Evolutionary conservation across 2,888 invertebrate species (phyloP), one percentile per base, ranked within the genome.

Genomic region (Brassicogethes aeneus): DNA sequence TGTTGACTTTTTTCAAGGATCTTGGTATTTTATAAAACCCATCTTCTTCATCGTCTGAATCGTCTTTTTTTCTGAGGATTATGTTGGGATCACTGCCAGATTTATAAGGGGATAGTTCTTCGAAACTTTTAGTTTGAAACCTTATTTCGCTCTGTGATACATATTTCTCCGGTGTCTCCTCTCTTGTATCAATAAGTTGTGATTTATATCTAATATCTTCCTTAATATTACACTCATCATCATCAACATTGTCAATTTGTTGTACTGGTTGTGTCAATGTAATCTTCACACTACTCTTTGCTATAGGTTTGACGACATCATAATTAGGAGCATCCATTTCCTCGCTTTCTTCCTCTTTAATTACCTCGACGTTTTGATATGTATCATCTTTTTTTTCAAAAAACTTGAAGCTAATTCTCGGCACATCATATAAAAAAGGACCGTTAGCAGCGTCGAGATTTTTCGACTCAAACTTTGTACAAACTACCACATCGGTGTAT

Each of bases 391-490:
- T 36, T 36, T 52, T 53, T 16, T 65, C 66, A 44, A 65, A 64
- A 54, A 68, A 68, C 36, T 63, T 64, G 44, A 69, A 69, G 44
- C 65, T 64, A 31, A 69, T 69, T 42, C 58, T 64, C 3, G 69
- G 69, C 13, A 69, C 66, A 39, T 68, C 68, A 42, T 64, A 65
- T 39, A 63, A 61, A 38, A 54, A 63, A 39, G 56, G 42, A 32
- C 58, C 52, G 36, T 56, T 57, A 36, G 50, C 52, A 34, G 47
- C 48, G 33, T 52, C 48, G 15, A 55, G 47, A 41, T 55, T 54
- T 34, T 47, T 52, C 2, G 41, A 47, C 32, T 44, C 43, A 8
- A 43, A 16, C n/a, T 44, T 44, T 2, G 37, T 39, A 16, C 37
- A 31, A 3, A 15, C 31, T 10, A 32, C 36, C 2, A 56, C 50